phyloP scores from a whole-genome alignment of 1,140 invertebrate species.

The Trinorchestia longiramus region DNA sequence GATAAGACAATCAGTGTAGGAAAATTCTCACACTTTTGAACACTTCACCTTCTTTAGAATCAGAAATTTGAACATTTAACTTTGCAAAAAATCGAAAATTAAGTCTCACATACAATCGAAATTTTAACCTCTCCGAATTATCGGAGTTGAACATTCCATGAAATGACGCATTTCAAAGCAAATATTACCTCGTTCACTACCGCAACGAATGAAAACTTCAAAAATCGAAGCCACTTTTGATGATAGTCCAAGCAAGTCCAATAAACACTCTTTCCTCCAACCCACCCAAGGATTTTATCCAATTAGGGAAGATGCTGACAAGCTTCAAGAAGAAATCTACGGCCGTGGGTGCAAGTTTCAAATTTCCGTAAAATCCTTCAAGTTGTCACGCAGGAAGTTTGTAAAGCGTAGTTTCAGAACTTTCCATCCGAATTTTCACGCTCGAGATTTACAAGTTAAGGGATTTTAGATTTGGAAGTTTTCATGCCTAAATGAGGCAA shows the following conservation, averaged over 20 bases:
- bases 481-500: background rate
- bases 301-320: background rate
- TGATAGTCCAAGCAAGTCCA: background rate
- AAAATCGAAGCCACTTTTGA: background rate
- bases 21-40: no score
- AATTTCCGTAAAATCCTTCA: conserved; percentile 8
- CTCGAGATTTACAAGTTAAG: conserved; percentile 39
- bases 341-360: background rate
- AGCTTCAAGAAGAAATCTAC: background rate
- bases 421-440: conserved; percentile 15
- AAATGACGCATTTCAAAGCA: no score
- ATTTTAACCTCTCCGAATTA: no score
- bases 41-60: no score
- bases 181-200: no score
- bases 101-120: no score
- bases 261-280: background rate
- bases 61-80: background rate
- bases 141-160: no score
- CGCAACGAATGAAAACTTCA: background rate
- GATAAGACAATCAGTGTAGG: no score
- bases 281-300: background rate
- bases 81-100: background rate
- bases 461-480: conserved; percentile 19
- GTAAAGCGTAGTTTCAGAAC: conserved; percentile 22
- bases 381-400: conserved; percentile 17